Conservation (phyloP, 2,113 vertebrate species). For the Pleuronectes platessa region DNA sequence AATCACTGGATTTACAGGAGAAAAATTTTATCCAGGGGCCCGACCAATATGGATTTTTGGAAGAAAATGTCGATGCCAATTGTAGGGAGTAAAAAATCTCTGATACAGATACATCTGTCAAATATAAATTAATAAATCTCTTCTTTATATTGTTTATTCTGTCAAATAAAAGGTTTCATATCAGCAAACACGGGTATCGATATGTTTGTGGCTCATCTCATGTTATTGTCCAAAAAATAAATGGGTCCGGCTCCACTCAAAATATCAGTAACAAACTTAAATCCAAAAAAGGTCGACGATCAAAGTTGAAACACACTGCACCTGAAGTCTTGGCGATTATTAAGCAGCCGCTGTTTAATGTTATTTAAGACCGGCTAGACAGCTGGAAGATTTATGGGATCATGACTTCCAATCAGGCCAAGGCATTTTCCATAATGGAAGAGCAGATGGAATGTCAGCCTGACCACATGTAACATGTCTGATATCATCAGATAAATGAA, state of each 20-base stretch:
- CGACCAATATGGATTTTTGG: too few species aligned
- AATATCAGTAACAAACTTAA: neutral
- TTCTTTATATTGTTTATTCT: too few species aligned
- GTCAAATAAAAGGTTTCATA: too few species aligned
- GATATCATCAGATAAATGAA: slow-evolving; percentile 43
- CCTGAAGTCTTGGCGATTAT: slow-evolving; percentile 1
- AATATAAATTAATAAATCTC: too few species aligned
- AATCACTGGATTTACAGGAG: neutral
- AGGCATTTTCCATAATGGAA: slow-evolving; percentile 17
- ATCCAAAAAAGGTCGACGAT: neutral
- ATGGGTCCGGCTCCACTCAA: neutral
- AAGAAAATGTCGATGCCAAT: too few species aligned
- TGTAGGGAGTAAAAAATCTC: too few species aligned
- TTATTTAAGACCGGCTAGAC: slow-evolving; percentile 24
- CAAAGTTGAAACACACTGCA: neutral
- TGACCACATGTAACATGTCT: slow-evolving; percentile 33
- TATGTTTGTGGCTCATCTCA: too few species aligned
- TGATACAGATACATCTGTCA: too few species aligned
- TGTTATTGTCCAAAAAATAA: too few species aligned
- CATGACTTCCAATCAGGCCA: slow-evolving; percentile 33
- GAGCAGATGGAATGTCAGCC: slow-evolving; percentile 39
- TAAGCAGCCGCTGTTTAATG: slow-evolving; percentile 15
- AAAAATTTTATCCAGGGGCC: too few species aligned
- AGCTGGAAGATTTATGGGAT: slow-evolving; percentile 46
- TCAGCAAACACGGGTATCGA: neutral